Evolutionary conservation across 2,797 vertebrate species (phyloP).

Genomic region (Poeciliopsis gracilis): DNA sequence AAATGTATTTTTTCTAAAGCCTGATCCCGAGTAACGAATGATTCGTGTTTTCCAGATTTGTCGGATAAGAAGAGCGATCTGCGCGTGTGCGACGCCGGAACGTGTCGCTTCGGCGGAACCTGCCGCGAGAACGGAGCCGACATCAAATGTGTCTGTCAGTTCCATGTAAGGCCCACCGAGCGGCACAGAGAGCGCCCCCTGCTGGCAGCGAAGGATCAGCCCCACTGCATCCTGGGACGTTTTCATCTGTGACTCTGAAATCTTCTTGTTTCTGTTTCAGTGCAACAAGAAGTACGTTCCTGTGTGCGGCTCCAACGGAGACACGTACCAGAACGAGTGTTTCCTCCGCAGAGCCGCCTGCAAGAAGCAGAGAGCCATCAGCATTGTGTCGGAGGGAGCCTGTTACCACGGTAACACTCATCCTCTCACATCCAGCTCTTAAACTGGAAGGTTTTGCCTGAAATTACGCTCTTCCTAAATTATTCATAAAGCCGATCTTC

Average conservation of each 20-base stretch:
- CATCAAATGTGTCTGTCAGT: conserved; percentile 94
- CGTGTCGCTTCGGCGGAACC: conserved; percentile 91
- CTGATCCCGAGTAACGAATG: not conserved
- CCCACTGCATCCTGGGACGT: not conserved
- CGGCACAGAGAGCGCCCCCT: not conserved
- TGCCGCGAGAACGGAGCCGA: conserved; percentile 90
- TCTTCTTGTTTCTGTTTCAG: conserved; percentile 67
- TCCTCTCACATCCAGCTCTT: not conserved
- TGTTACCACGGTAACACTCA: conserved; percentile 90
- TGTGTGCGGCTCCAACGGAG: conserved; percentile 95
- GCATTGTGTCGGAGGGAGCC: conserved; percentile 83
- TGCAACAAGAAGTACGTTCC: conserved; percentile 94
- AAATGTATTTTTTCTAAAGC: not conserved
- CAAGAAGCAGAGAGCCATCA: conserved; percentile 92
- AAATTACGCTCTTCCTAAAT: not conserved
- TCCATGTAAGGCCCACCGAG: conserved; percentile 83
- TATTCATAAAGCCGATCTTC: not conserved
- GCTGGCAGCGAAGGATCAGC: not conserved
- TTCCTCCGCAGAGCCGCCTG: conserved; percentile 93
- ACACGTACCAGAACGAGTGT: conserved; percentile 98
- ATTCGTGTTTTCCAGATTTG: conserved; percentile 78
- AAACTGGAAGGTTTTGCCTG: not conserved
- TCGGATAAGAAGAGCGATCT: conserved; percentile 91
- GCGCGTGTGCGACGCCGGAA: conserved; percentile 88
- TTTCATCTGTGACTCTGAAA: not conserved